Evolutionary conservation across 1,140 invertebrate species (phyloP), one percentile per base, ranked within the genome.

Genomic region (Ceratina calcarata): DNA sequence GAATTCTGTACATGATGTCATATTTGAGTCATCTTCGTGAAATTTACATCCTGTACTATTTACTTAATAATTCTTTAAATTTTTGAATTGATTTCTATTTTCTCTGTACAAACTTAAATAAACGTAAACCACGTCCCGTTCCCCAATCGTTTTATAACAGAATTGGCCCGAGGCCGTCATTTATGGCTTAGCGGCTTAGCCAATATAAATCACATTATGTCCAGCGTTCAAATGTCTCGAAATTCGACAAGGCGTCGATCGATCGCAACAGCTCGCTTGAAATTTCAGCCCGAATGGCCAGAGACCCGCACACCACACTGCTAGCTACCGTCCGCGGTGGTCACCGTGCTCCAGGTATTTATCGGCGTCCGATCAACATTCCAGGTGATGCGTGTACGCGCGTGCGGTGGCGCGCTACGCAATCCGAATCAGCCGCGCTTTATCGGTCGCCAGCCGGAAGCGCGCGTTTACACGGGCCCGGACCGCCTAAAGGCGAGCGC

Each of bases 291-390:
- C 51, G 53, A 27, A 24, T 60, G 74, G 32, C 20, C 51, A 24
- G 16, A 53, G 20, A 20, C 60, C 49, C 3, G 53, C 32, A 13
- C 55, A 37, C 68, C 68, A 16, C 22, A 45, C 37, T 10, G 37
- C 37, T 45, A 10, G 37, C 37, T 45, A 45, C 62, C 6, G 57
- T 61, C 24, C 70, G 70, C n/a, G 71, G 58, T 24, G 82, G 37
- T 51, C 62, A 53, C 70, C 61, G 69, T 51, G 32, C 65, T n/a
- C 65, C 51, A 80, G 81, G 81, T 83, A 84, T 84, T 84, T 85
- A 84, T 84, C 83, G 72, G 78, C 53, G 82, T 85, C 84, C 72
- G 82, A 85, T 85, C 83, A 85, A 85, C 83, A 85, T 84, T 85
- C 83, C 82, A 55, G 32, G 55, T 66, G 69, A 68, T 84, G 83